Conservation (phyloP, 2,113 vertebrate genomes). For the Pterocles burchelli region DNA sequence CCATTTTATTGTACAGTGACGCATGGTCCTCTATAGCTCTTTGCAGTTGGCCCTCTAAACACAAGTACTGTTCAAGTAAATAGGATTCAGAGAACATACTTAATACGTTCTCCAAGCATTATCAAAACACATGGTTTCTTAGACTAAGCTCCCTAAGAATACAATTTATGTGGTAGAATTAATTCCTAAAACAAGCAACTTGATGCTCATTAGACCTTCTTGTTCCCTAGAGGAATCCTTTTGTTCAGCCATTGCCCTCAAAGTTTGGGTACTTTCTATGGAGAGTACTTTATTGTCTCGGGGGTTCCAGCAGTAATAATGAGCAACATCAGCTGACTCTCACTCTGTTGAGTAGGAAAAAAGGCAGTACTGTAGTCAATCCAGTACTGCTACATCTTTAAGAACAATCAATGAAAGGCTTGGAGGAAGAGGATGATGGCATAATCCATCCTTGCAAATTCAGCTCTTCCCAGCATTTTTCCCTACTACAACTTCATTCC, state of each 20-base stretch:
- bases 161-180: neutral
- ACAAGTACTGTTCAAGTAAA: neutral
- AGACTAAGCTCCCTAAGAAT: neutral
- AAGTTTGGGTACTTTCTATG: neutral
- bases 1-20: neutral
- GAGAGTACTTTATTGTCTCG: neutral
- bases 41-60: neutral
- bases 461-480: neutral
- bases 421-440: neutral
- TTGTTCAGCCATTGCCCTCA: neutral
- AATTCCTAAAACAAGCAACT: neutral
- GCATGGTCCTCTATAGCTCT: fast-evolving
- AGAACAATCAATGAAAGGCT: neutral
- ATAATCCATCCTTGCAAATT: neutral
- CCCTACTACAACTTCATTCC: neutral
- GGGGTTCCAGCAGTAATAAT: neutral
- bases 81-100: neutral
- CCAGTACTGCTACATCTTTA: neutral
- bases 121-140: neutral
- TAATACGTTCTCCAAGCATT: neutral
- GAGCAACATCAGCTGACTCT: neutral
- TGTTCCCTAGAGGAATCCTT: neutral
- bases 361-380: neutral
- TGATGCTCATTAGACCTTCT: neutral
- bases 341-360: neutral